Conservation (phyloP, 1,140 invertebrate genomes). For the Fopius arisanus region DNA sequence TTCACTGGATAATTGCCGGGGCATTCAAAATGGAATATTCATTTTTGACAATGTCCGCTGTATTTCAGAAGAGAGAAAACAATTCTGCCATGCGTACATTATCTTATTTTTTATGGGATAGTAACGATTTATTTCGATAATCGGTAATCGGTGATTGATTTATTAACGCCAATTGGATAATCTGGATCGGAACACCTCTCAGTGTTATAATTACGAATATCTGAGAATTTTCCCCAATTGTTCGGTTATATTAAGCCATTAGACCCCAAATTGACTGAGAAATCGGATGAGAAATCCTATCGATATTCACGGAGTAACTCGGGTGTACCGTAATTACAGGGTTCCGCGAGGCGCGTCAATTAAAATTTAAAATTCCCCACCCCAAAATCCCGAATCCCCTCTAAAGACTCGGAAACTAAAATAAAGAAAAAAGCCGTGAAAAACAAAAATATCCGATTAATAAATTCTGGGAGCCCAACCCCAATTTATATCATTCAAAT, state of each 20-base stretch:
- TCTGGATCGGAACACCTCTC: too few species aligned
- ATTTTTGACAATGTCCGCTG: too few species aligned
- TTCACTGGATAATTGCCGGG: too few species aligned
- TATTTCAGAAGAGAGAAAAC: too few species aligned
- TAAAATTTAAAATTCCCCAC: neutral
- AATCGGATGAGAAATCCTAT: neutral
- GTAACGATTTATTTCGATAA: too few species aligned
- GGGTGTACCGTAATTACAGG: neutral
- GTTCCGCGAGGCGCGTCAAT: neutral
- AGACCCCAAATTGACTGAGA: neutral
- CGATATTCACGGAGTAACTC: neutral
- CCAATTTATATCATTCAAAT: constrained; percentile 4
- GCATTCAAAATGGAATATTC: too few species aligned
- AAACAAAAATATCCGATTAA: neutral
- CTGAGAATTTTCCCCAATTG: neutral
- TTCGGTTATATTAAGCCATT: neutral
- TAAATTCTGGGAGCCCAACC: neutral
- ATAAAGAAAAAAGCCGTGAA: neutral
- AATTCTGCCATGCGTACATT: too few species aligned
- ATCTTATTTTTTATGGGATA: too few species aligned
- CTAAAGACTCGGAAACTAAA: neutral
- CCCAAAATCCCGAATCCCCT: too few species aligned
- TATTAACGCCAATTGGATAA: too few species aligned
- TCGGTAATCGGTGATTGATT: too few species aligned
- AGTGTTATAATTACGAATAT: too few species aligned